These are phyloP conservation scores for Microplitis demolitor DNA, from an alignment of 1,140 invertebrate species.

Conservation along the genomic window DNA sequence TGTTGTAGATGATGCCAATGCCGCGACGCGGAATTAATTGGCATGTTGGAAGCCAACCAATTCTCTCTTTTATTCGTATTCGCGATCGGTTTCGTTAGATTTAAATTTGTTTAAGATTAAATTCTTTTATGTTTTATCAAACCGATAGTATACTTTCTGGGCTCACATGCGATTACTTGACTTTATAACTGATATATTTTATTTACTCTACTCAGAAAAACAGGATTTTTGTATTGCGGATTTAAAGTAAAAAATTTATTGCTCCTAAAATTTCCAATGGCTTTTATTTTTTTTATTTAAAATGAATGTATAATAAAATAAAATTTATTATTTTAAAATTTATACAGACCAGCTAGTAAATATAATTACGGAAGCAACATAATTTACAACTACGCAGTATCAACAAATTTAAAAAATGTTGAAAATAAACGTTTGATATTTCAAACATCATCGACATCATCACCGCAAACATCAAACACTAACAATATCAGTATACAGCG, in stretches of 20 bases:
- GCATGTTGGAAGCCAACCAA: conserved; percentile 51
- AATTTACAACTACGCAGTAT: conserved; percentile 33
- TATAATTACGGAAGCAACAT: conserved; percentile 43
- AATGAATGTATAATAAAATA: neutral
- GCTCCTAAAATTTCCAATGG: no score
- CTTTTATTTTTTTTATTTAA: no score
- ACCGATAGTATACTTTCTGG: neutral
- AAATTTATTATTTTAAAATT: conserved; percentile 22
- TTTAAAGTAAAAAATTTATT: no score
- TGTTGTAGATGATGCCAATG: conserved; percentile 54
- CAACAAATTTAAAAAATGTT: conserved; percentile 43
- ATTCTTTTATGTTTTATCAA: neutral
- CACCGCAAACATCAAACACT: conserved; percentile 15
- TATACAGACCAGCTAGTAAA: conserved; percentile 34
- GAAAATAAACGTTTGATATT: conserved; percentile 40
- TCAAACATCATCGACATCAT: conserved; percentile 26
- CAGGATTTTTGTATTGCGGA: no score
- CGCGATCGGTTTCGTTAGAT: neutral
- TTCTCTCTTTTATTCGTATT: conserved; percentile 25
- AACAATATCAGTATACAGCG: conserved; percentile 47
- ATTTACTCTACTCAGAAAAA: no score
- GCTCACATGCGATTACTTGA: no score
- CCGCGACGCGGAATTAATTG: conserved; percentile 56
- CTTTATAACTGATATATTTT: no score
- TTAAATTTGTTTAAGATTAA: no score